Evolutionary conservation across 2,797 vertebrate genomes (phyloP), one percentile per base, ranked within the genome.

Genomic region (Hemitrygon akajei): DNA sequence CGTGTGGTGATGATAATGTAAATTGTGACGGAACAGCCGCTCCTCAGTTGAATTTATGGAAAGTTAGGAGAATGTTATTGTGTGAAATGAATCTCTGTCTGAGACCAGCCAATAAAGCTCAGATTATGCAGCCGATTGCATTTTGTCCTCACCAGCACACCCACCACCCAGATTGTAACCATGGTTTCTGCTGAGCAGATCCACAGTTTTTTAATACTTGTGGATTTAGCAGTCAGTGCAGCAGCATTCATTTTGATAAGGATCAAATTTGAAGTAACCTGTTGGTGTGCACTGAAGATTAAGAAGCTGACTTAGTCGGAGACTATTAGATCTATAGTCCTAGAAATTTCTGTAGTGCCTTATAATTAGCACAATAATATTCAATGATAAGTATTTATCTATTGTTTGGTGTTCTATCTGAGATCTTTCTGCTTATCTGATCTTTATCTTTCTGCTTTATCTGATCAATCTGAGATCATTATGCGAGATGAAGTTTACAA

Each of bases 231-330:
- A 58, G 73, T 75, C 91, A 71, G 14, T n/a, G 12, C 71, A 75
- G 89, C 69, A 73, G 37, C 25, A 30, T 75, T 92, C 3, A n/a
- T 14, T 18, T 1, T 47, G 40, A 76, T 93, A n/a, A 76, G 91
- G 71, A 58, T n/a, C 40, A n/a, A 58, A 93, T 93, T 58, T 18
- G 16, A 66, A 89, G 60, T 89, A 66, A 89, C n/a, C 60, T 66
- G 91, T 73, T 71, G 91, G 71, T 47, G 91, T 75, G 11, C 25
- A 76, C 25, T 93, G 47, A 93, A 75, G 91, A 93, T 76, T 76
- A 37, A 93, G 86, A 34, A 60, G n/a, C 63, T 66, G 86, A 69
- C n/a, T 56, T 37, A 93, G 27, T 93, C 91, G 47, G 69, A 47
- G n/a, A 11, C 37, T 40, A 16, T 76, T 93, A 93, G 37, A 58